phyloP scores from a whole-genome alignment of 2,888 invertebrate genomes.

The Teinopalpus imperialis region DNA sequence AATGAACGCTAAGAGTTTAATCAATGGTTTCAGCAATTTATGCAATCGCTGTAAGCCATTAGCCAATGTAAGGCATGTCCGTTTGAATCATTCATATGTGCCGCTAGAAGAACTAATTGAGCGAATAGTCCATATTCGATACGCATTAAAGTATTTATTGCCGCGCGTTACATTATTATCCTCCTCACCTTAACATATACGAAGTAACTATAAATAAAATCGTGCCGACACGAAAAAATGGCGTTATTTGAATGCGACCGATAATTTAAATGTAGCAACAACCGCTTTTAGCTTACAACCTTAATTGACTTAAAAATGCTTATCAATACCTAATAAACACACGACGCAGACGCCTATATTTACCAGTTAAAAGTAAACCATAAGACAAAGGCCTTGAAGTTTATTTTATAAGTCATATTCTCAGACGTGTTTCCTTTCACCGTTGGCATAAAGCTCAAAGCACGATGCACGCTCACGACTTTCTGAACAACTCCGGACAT shows the following conservation, averaged over 20 bases:
- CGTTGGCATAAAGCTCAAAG: slow-evolving; percentile 60
- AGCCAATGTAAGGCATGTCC: slow-evolving; percentile 4
- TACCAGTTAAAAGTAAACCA: slow-evolving; percentile 40
- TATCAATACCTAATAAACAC: slow-evolving; percentile 61
- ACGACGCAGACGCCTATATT: slow-evolving; percentile 38
- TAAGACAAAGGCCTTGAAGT: slow-evolving; percentile 38
- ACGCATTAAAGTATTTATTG: slow-evolving; percentile 52
- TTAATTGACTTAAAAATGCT: slow-evolving; percentile 83
- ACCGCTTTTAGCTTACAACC: slow-evolving; percentile 82
- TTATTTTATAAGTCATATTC: slow-evolving; percentile 33
- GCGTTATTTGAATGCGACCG: slow-evolving; percentile 81
- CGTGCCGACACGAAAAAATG: slow-evolving; percentile 81
- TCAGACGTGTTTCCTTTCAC: slow-evolving; percentile 54
- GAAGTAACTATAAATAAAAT: slow-evolving; percentile 76
- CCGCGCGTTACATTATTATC: slow-evolving; percentile 65
- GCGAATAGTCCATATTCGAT: slow-evolving; percentile 52
- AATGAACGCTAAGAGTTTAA: too few species aligned
- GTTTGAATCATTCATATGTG: slow-evolving; percentile 30
- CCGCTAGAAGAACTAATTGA: slow-evolving; percentile 50
- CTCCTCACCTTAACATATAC: slow-evolving; percentile 67
- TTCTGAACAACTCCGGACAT: slow-evolving; percentile 82
- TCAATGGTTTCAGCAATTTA: too few species aligned
- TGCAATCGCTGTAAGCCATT: too few species aligned
- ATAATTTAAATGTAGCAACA: slow-evolving; percentile 83
- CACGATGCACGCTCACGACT: slow-evolving; percentile 83